These are phyloP conservation scores for Oreohelix idahoensis DNA, from an alignment of 1,140 invertebrate genomes.

Conservation along the genomic window DNA sequence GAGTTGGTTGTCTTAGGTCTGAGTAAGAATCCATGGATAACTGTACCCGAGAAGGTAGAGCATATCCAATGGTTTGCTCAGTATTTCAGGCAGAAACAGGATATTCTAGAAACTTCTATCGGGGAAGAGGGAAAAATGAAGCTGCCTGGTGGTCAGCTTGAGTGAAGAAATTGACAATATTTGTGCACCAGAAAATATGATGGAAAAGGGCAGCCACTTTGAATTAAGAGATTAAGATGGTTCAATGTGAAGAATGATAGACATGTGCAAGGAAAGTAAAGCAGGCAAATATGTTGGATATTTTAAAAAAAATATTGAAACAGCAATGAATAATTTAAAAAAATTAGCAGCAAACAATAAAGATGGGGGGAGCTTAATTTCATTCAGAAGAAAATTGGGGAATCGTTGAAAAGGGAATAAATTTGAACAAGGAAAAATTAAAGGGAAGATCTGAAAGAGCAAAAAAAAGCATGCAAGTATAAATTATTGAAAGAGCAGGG, in stretches of 20 bases:
- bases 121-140: constrained; percentile 47
- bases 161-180: no score
- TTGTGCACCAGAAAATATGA: no score
- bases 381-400: no score
- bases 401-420: no score
- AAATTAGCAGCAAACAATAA: no score
- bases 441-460: no score
- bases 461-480: no score
- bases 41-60: constrained; percentile 88
- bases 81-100: constrained; percentile 89
- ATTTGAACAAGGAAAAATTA: no score
- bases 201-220: not conserved
- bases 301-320: no score
- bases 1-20: constrained; percentile 94
- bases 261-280: not conserved
- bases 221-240: not conserved
- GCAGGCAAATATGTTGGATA: not conserved
- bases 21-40: constrained; percentile 93
- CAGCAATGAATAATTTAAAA: no score
- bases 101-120: constrained; percentile 79
- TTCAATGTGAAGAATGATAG: not conserved
- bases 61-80: constrained; percentile 93
- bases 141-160: not conserved
- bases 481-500: no score
- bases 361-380: no score